These are phyloP conservation scores for Laothoe populi DNA, from an alignment of 2,888 invertebrate species.

Conservation along the genomic window DNA sequence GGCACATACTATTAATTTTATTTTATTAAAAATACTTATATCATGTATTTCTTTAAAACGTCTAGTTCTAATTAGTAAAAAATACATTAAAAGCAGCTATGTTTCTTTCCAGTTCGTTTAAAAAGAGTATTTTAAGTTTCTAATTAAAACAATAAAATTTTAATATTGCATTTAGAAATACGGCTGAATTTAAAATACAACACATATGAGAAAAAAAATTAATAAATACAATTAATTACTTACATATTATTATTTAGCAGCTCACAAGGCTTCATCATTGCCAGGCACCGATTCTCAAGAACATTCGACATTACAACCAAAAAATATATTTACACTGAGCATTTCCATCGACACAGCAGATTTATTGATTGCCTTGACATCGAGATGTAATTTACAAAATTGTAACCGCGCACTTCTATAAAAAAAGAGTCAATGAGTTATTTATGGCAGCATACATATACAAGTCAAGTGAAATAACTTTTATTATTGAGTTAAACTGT, in stretches of 20 bases:
- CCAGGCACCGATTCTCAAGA: slow-evolving; percentile 34
- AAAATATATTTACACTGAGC: slow-evolving; percentile 6
- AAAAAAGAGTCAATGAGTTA: slow-evolving; percentile 19
- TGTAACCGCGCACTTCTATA: slow-evolving; percentile 20
- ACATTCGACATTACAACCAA: slow-evolving; percentile 16
- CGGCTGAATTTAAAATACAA: not conserved
- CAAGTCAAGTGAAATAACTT: slow-evolving; percentile 13
- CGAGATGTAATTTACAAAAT: slow-evolving; percentile 19
- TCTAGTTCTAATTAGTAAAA: no score
- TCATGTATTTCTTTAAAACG: no score
- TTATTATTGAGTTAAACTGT: slow-evolving; percentile 8
- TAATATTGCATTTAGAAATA: not conserved
- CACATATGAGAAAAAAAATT: not conserved
- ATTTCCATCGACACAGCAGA: slow-evolving; percentile 11
- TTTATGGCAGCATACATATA: slow-evolving; percentile 20
- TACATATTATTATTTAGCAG: slow-evolving; percentile 44
- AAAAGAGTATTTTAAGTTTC: not conserved
- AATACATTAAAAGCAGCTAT: no score
- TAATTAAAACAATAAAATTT: not conserved
- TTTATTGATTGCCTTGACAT: slow-evolving; percentile 24
- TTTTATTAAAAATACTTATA: no score
- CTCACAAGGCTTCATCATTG: slow-evolving; percentile 53
- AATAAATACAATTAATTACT: slow-evolving; percentile 35
- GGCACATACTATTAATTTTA: no score
- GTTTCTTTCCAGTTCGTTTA: no score